These are phyloP conservation scores for Rousettus madagascariensis DNA, from an alignment of 2,797 vertebrate genomes.

Conservation along the genomic window DNA sequence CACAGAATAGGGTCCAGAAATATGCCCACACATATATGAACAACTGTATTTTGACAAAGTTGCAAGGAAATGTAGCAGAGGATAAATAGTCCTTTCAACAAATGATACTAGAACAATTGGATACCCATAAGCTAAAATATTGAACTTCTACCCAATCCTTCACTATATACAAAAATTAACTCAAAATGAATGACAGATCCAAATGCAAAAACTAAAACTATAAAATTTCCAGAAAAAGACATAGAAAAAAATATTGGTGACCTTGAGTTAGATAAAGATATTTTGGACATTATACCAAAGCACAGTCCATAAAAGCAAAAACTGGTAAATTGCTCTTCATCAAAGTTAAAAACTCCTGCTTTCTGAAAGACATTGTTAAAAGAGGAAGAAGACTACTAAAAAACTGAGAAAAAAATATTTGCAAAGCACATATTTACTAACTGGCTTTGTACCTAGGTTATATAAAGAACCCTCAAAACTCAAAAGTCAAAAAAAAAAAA, in stretches of 20 bases:
- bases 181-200: not conserved
- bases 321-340: not conserved
- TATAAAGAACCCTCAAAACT: not conserved
- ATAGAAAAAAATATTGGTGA: not conserved
- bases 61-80: not conserved
- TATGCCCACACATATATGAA: not conserved
- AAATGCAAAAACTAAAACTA: not conserved
- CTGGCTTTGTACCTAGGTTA: not conserved
- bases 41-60: not conserved
- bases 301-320: not conserved
- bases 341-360: slow-evolving; percentile 6
- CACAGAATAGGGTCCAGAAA: not conserved
- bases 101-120: not conserved
- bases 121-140: not conserved
- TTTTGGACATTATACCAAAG: not conserved
- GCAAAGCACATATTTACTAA: not conserved
- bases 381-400: not conserved
- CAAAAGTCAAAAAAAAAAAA: not conserved
- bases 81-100: not conserved
- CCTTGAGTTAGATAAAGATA: not conserved
- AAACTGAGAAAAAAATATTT: not conserved
- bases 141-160: not conserved
- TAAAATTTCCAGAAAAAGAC: slow-evolving; percentile 4
- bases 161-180: not conserved
- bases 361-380: not conserved